phyloP scores from a whole-genome alignment of 2,888 invertebrate genomes.

The Octodonta nipae region DNA sequence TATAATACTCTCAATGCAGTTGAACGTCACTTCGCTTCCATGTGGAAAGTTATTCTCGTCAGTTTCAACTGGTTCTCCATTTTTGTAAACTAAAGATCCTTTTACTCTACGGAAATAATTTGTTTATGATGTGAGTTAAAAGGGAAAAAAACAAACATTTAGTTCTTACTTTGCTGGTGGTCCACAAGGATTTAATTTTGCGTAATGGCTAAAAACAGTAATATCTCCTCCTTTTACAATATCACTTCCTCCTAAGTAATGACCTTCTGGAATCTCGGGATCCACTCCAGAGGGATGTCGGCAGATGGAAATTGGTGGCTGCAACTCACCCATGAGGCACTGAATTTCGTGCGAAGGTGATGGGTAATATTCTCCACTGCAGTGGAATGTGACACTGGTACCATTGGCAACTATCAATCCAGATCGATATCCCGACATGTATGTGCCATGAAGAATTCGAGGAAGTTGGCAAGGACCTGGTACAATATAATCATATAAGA shows the following conservation, averaged over 20 bases:
- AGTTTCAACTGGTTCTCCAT: constrained; percentile 53
- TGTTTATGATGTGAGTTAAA: background rate
- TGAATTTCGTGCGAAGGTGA: constrained; percentile 43
- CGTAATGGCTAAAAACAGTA: constrained; percentile 36
- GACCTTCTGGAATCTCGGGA: constrained; percentile 20
- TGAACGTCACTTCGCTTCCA: constrained; percentile 70
- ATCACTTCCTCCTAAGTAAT: constrained; percentile 35
- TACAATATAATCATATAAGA: too few species aligned
- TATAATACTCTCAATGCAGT: constrained; percentile 68
- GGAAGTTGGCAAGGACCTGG: constrained; percentile 59
- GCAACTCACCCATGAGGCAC: constrained; percentile 50
- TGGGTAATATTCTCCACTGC: constrained; percentile 42
- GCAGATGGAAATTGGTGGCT: constrained; percentile 44
- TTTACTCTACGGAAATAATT: constrained; percentile 43
- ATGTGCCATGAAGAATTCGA: constrained; percentile 52
- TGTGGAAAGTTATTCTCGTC: constrained; percentile 60
- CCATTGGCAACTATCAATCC: constrained; percentile 73
- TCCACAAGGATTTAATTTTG: constrained; percentile 46
- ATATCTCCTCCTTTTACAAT: constrained; percentile 43
- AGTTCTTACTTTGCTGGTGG: constrained; percentile 50
- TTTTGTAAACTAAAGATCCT: constrained; percentile 63
- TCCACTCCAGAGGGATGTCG: constrained; percentile 33
- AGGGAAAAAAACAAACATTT: background rate
- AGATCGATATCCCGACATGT: constrained; percentile 62
- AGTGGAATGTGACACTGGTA: constrained; percentile 61